Conservation (phyloP, 2,888 invertebrate genomes). For the Stratiomys singularior region DNA sequence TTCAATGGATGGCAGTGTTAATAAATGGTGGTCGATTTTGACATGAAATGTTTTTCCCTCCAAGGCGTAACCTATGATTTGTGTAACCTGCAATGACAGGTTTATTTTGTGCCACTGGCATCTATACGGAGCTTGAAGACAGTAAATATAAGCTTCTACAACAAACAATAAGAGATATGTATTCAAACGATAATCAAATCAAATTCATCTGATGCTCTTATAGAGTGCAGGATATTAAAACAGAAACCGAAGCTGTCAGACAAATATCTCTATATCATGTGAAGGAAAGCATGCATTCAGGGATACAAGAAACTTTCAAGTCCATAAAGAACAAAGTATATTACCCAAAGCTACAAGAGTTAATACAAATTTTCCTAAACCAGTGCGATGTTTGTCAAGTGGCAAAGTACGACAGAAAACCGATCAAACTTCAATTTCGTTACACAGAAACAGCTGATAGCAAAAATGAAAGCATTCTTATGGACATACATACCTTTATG, state of each 20-base stretch:
- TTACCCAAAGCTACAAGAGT: slow-evolving; percentile 48
- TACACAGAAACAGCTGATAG: not conserved
- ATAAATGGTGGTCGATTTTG: too few species aligned
- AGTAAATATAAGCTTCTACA: slow-evolving; percentile 48
- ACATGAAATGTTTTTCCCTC: too few species aligned
- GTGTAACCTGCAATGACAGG: too few species aligned
- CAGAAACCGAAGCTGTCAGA: slow-evolving; percentile 49
- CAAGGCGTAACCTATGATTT: too few species aligned
- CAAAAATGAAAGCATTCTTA: not conserved
- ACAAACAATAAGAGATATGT: slow-evolving; percentile 49
- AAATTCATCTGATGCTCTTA: slow-evolving; percentile 49
- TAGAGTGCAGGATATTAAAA: slow-evolving; percentile 46
- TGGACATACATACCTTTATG: too few species aligned
- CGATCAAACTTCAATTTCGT: not conserved
- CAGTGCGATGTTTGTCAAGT: slow-evolving; percentile 20
- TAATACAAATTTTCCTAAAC: slow-evolving; percentile 39
- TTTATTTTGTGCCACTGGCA: too few species aligned
- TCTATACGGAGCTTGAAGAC: slow-evolving; percentile 48
- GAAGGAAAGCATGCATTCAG: slow-evolving; percentile 51
- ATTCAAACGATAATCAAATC: slow-evolving; percentile 46
- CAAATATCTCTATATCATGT: slow-evolving; percentile 51
- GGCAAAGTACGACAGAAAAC: slow-evolving; percentile 12
- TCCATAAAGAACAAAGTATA: slow-evolving; percentile 50
- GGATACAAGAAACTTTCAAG: slow-evolving; percentile 46
- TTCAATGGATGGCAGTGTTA: too few species aligned